These are phyloP conservation scores for Hemitrygon akajei DNA, from an alignment of 2,797 vertebrate species.

Conservation along the genomic window DNA sequence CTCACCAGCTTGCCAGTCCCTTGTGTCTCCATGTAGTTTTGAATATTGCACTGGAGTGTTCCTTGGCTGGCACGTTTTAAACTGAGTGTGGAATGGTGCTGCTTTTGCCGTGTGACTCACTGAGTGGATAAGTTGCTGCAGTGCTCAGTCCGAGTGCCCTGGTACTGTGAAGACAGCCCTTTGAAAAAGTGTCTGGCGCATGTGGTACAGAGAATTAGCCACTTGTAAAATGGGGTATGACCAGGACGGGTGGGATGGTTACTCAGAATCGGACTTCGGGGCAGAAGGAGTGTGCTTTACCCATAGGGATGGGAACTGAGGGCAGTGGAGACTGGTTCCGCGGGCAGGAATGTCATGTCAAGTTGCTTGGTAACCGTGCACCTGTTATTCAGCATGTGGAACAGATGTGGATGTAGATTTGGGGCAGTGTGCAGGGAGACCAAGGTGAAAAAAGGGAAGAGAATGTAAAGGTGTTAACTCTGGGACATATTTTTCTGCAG, in stretches of 20 bases:
- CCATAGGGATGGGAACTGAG: neutral
- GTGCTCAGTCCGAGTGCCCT: neutral
- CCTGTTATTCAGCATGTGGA: neutral
- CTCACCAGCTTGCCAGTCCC: too few species aligned
- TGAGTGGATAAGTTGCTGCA: neutral
- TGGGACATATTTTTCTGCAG: slow-evolving; percentile 53
- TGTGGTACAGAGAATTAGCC: neutral
- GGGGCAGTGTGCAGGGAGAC: neutral
- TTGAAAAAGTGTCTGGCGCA: neutral
- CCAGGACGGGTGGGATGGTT: neutral
- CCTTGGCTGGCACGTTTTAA: too few species aligned
- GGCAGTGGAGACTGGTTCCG: neutral
- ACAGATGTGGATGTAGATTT: neutral
- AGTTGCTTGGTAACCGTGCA: too few species aligned
- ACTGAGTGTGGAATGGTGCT: too few species aligned
- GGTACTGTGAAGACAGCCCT: neutral
- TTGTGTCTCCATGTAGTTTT: too few species aligned
- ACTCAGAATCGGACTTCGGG: neutral
- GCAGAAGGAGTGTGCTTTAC: neutral
- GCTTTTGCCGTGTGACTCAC: neutral
- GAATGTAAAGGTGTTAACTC: neutral
- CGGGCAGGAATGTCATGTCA: neutral
- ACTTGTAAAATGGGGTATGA: neutral
- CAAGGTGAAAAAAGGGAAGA: too few species aligned
- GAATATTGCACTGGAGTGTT: too few species aligned